A percentile compares a stretch with the other conserved stretches of the same genome.
These are phyloP conservation scores for Silurus meridionalis DNA, from an alignment of 2,113 vertebrate species.

Conservation along the genomic window DNA sequence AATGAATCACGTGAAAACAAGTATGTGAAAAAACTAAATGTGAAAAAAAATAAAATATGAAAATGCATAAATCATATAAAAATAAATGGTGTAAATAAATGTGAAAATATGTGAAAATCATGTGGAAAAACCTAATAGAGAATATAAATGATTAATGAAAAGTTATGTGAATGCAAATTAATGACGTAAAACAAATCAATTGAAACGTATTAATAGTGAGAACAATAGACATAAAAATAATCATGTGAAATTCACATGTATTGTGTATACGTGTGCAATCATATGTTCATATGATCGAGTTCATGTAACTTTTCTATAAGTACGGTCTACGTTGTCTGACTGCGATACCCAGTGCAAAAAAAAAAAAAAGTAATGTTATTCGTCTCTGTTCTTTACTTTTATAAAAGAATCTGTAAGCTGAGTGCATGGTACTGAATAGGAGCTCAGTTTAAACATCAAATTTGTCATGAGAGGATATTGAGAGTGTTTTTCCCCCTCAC, in stretches of 20 bases:
- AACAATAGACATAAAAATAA: no score
- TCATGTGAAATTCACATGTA: not conserved
- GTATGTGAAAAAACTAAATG: not conserved
- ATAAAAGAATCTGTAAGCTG: slow-evolving; percentile 26
- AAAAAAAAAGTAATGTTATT: not conserved
- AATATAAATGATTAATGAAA: not conserved
- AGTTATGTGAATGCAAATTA: not conserved
- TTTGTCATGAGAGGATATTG: slow-evolving; percentile 48
- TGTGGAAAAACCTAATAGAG: not conserved
- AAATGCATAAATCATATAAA: not conserved
- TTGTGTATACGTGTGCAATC: not conserved
- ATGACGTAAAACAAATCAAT: not conserved
- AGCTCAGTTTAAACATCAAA: slow-evolving; percentile 35
- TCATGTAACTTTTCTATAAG: not conserved
- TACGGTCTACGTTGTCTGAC: not conserved
- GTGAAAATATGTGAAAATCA: not conserved
- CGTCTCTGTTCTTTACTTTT: slow-evolving; percentile 26
- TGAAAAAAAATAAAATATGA: not conserved
- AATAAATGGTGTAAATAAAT: not conserved
- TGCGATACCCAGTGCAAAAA: not conserved
- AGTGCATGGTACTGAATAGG: slow-evolving; percentile 12
- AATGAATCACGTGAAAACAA: not conserved
- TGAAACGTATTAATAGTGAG: no score
- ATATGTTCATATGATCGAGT: not conserved
- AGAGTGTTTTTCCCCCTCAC: slow-evolving; percentile 49